Evolutionary conservation across 2,888 invertebrate genomes (phyloP).

Genomic region (Dicycla oo): DNA sequence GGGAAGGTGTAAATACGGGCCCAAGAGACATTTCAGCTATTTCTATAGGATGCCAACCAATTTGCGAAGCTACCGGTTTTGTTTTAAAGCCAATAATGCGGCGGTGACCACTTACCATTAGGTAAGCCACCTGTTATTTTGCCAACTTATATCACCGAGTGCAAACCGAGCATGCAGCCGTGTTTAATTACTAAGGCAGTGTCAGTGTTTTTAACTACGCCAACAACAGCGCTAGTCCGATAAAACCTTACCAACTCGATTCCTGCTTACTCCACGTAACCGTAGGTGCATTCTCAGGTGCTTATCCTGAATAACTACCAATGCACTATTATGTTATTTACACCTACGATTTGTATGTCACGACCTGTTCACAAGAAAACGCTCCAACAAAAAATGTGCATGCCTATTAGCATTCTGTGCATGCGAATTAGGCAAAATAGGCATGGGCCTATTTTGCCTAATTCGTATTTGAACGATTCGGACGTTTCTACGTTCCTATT

Average conservation of each 20-base stretch:
- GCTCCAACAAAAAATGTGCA: neutral
- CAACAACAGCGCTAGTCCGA: conserved; percentile 11
- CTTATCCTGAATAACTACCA: conserved; percentile 2
- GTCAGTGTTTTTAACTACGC: conserved; percentile 2
- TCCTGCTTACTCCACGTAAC: conserved; percentile 4
- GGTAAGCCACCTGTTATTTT: neutral
- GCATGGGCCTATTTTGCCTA: neutral
- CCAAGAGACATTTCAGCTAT: neutral
- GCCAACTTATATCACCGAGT: neutral
- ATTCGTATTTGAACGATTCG: neutral
- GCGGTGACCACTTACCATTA: neutral
- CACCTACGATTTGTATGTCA: neutral
- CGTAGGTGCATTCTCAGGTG: conserved; percentile 33
- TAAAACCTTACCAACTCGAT: conserved; percentile 1
- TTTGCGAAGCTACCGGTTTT: neutral
- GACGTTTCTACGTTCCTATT: neutral
- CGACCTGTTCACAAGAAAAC: neutral
- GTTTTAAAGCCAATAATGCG: neutral
- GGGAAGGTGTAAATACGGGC: neutral
- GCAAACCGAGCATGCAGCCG: neutral
- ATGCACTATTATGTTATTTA: conserved; percentile 1
- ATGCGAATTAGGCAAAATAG: too few species aligned
- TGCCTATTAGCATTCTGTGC: too few species aligned
- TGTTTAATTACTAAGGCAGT: neutral
- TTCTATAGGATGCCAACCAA: neutral